Evolutionary conservation across 2,888 invertebrate species (phyloP).

Genomic region (Acheta domesticus): DNA sequence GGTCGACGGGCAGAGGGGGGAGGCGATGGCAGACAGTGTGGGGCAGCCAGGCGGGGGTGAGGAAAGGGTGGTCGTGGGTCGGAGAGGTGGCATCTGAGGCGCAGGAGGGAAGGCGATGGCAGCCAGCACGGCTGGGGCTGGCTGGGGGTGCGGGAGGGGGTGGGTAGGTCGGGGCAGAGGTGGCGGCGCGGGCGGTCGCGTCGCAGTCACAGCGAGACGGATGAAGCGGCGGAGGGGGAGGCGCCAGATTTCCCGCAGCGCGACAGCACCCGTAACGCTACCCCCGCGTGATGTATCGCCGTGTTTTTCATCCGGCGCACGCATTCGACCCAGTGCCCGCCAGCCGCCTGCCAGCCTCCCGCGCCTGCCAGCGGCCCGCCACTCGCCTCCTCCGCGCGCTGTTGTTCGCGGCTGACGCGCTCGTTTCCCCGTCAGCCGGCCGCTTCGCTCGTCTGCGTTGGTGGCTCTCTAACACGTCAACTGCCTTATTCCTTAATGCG

Average conservation of each 20-base stretch:
- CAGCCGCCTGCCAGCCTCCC: not conserved
- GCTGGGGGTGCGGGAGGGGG: not conserved
- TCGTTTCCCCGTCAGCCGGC: too few relatives aligned
- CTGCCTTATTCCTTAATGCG: too few relatives aligned
- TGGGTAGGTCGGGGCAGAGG: not conserved
- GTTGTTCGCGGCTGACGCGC: too few relatives aligned
- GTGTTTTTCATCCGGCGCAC: not conserved
- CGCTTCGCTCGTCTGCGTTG: too few relatives aligned
- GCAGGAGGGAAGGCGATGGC: too few relatives aligned
- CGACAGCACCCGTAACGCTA: not conserved
- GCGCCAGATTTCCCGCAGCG: slow-evolving; percentile 1
- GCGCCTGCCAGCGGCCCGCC: not conserved
- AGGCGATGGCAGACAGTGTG: too few relatives aligned
- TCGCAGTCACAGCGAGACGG: not conserved
- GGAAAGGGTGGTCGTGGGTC: too few relatives aligned
- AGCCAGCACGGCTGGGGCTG: too few relatives aligned
- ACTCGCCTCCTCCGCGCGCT: not conserved
- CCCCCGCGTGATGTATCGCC: not conserved
- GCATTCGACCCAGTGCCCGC: not conserved
- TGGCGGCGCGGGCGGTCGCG: not conserved
- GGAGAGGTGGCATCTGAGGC: too few relatives aligned
- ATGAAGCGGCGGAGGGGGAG: not conserved
- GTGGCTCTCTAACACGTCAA: too few relatives aligned
- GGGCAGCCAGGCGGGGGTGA: too few relatives aligned
- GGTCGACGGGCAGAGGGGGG: too few relatives aligned